These are phyloP conservation scores for Mongoloraphidia duomilia DNA, from an alignment of 2,888 invertebrate genomes.

Conservation along the genomic window DNA sequence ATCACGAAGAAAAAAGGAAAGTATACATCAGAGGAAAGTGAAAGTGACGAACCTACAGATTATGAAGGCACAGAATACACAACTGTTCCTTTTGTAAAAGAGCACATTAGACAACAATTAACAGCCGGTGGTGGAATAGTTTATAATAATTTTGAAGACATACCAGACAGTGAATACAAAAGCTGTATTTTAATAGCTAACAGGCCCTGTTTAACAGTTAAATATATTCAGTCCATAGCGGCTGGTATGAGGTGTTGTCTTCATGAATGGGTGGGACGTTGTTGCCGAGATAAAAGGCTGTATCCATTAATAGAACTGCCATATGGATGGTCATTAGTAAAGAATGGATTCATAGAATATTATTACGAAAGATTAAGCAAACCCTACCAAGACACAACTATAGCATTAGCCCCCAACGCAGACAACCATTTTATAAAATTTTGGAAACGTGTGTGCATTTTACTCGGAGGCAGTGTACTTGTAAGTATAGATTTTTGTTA, in stretches of 20 bases:
- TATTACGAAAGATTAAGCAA: conserved; percentile 24
- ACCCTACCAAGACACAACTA: conserved; percentile 21
- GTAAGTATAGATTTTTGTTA: too few species aligned
- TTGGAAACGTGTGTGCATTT: conserved; percentile 44
- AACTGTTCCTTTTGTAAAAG: conserved; percentile 33
- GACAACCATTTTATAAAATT: conserved; percentile 38
- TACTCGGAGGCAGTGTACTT: conserved; percentile 29
- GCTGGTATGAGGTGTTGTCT: conserved; percentile 46
- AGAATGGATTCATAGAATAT: conserved; percentile 30
- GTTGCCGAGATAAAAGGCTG: conserved; percentile 33
- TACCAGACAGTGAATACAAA: conserved; percentile 36
- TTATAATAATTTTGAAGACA: conserved; percentile 32
- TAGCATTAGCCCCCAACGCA: conserved; percentile 25
- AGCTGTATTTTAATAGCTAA: conserved; percentile 49
- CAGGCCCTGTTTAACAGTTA: conserved; percentile 56
- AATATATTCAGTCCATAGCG: conserved; percentile 58
- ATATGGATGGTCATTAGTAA: conserved; percentile 43
- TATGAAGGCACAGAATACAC: conserved; percentile 40
- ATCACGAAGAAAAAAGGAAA: not conserved
- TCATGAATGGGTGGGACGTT: conserved; percentile 56
- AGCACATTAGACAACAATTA: conserved; percentile 43
- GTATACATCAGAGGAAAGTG: conserved; percentile 24
- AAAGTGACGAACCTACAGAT: conserved; percentile 34
- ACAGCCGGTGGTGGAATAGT: conserved; percentile 47
- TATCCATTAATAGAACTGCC: conserved; percentile 38